Evolutionary conservation across 2,888 invertebrate genomes (phyloP).

Genomic region (Cosmia pyralina): DNA sequence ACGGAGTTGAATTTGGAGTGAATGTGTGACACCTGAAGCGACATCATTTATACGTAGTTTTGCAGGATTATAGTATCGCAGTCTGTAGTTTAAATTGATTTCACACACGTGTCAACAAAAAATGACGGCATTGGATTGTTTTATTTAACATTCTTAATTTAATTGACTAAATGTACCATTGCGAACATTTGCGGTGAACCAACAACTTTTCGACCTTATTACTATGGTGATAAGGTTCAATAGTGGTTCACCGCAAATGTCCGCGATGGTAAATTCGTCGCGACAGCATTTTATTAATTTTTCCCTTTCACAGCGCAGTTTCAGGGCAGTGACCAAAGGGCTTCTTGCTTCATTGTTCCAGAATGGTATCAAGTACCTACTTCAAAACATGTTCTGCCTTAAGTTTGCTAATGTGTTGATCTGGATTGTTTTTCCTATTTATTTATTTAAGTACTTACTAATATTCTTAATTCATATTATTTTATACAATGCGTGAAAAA

Average conservation of each 20-base stretch:
- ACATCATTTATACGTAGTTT: slow-evolving; percentile 22
- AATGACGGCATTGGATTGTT: neutral
- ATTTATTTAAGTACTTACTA: neutral
- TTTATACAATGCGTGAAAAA: neutral
- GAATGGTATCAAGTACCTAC: neutral
- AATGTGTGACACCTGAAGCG: neutral
- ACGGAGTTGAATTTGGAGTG: neutral
- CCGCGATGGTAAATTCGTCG: neutral
- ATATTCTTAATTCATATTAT: neutral
- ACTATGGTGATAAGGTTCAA: too few relatives aligned
- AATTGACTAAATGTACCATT: neutral
- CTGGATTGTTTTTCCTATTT: neutral
- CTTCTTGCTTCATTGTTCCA: neutral
- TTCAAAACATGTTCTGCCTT: neutral
- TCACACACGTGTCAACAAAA: neutral
- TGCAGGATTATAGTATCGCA: neutral
- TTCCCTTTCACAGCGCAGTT: neutral
- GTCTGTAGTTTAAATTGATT: neutral
- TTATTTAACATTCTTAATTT: neutral
- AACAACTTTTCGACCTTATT: too few relatives aligned
- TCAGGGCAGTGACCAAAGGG: neutral
- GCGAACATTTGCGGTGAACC: too few relatives aligned
- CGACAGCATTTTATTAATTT: neutral
- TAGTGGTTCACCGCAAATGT: too few relatives aligned
- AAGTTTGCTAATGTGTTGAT: neutral